Conservation (phyloP, 2,113 vertebrate genomes). For the Lichenostomus cassidix region DNA sequence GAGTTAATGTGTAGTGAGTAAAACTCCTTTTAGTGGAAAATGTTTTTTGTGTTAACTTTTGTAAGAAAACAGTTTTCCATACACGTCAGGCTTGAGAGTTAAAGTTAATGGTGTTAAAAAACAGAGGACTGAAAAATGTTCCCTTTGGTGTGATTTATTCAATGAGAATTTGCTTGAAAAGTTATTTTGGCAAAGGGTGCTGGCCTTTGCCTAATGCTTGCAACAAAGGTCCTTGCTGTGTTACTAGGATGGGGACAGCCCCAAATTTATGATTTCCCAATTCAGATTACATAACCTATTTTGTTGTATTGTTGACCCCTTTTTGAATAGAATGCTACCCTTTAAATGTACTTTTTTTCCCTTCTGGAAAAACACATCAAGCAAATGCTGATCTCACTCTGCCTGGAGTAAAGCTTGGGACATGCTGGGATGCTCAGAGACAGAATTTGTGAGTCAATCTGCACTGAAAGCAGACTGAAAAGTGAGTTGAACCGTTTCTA, state of each 20-base stretch:
- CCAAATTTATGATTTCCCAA: not conserved
- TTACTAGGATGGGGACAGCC: not conserved
- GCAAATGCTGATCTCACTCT: not conserved
- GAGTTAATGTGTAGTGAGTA: not conserved
- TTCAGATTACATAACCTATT: constrained; percentile 23
- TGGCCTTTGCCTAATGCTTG: not conserved
- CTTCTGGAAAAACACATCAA: not conserved
- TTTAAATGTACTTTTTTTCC: not conserved
- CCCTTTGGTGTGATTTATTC: constrained; percentile 45
- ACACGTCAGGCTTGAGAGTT: constrained; percentile 66
- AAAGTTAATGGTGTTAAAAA: constrained; percentile 67
- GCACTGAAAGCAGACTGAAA: not conserved
- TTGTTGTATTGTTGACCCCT: constrained; percentile 19
- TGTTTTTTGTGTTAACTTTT: constrained; percentile 56
- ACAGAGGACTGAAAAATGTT: constrained; percentile 59
- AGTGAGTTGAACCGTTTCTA: not conserved
- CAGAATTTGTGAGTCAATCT: not conserved
- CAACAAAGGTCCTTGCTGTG: constrained; percentile 47
- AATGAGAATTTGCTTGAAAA: constrained; percentile 31
- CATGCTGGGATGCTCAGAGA: not conserved
- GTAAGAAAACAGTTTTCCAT: constrained; percentile 61
- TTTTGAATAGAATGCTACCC: not conserved
- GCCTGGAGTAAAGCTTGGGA: not conserved
- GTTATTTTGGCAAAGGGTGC: constrained; percentile 17
- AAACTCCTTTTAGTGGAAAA: constrained; percentile 48